A percentile compares a stretch with the other conserved stretches of the same genome.
These are phyloP conservation scores for Exaiptasia diaphana DNA, from an alignment of 64 coral and sea anemone species.

Conservation along the genomic window DNA sequence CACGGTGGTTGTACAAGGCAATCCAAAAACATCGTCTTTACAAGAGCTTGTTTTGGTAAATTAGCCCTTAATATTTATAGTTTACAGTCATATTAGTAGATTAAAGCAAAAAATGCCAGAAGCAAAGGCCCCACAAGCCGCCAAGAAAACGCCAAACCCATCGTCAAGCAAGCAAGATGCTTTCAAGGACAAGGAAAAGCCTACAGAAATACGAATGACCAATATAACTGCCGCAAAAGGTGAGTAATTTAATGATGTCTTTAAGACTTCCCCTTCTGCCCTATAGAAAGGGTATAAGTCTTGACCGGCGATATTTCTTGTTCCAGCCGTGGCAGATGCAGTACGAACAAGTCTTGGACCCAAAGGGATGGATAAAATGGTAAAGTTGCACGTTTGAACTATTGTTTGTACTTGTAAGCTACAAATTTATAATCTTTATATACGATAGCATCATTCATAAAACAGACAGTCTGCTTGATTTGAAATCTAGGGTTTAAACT, in stretches of 20 bases:
- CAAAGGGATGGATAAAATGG: conserved; percentile 99
- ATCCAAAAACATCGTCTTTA: background rate
- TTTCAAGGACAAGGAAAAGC: conserved; percentile 98
- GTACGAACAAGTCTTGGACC: conserved; percentile 97
- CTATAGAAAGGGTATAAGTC: background rate
- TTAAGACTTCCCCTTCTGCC: background rate
- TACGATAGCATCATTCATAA: too few relatives aligned
- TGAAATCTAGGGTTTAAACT: too few relatives aligned
- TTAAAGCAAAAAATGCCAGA: conserved; percentile 98
- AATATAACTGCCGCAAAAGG: conserved; percentile 98
- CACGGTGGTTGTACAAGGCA: background rate
- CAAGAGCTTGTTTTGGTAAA: background rate
- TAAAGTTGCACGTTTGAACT: conserved; percentile 6
- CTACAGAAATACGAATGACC: conserved; percentile 93
- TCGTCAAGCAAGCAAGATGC: conserved; percentile 49
- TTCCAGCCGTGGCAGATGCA: conserved; percentile 85
- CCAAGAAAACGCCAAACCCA: conserved; percentile 1
- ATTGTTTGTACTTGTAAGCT: too few relatives aligned
- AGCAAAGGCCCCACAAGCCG: conserved; percentile 16
- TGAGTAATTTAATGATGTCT: background rate
- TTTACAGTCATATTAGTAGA: too few relatives aligned
- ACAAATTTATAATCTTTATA: too few relatives aligned
- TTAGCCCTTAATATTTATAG: too few relatives aligned
- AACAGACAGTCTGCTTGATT: too few relatives aligned
- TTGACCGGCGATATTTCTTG: background rate